These are phyloP conservation scores for Plutella xylostella DNA, from an alignment of 2,888 invertebrate species.

Conservation along the genomic window DNA sequence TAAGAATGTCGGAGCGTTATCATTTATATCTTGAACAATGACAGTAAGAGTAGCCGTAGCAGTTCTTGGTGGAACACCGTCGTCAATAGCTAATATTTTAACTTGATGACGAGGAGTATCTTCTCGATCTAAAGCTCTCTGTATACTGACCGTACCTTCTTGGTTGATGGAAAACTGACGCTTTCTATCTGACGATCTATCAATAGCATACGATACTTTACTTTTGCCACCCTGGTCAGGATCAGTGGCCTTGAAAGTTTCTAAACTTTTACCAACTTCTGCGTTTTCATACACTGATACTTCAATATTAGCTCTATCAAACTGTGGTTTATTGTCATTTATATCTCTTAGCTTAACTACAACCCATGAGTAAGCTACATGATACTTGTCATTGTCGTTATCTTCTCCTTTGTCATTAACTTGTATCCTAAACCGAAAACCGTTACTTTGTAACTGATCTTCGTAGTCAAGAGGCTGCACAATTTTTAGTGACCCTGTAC, in stretches of 20 bases:
- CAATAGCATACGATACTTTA: constrained; percentile 91
- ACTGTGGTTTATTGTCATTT: constrained; percentile 97
- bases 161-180: constrained; percentile 95
- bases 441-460: constrained; percentile 93
- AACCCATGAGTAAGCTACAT: constrained; percentile 96
- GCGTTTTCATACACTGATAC: constrained; percentile 93
- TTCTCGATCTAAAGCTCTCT: constrained; percentile 91
- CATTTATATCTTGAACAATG: constrained; percentile 95
- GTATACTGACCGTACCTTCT: constrained; percentile 95
- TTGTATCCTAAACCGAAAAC: constrained; percentile 94
- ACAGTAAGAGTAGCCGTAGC: constrained; percentile 94
- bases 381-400: constrained; percentile 96
- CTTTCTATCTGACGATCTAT: constrained; percentile 91
- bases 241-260: constrained; percentile 95
- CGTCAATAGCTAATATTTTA: constrained; percentile 95
- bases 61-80: constrained; percentile 92
- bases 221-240: constrained; percentile 95
- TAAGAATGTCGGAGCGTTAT: constrained; percentile 93
- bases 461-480: constrained; percentile 96
- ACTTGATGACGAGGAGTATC: constrained; percentile 96
- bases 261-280: constrained; percentile 88
- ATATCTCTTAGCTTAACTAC: constrained; percentile 93
- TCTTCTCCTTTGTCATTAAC: constrained; percentile 96
- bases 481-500: constrained; percentile 94
- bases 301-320: constrained; percentile 93